Evolutionary conservation across 2,113 vertebrate genomes (phyloP).

Genomic region (Todiramphus chloris): DNA sequence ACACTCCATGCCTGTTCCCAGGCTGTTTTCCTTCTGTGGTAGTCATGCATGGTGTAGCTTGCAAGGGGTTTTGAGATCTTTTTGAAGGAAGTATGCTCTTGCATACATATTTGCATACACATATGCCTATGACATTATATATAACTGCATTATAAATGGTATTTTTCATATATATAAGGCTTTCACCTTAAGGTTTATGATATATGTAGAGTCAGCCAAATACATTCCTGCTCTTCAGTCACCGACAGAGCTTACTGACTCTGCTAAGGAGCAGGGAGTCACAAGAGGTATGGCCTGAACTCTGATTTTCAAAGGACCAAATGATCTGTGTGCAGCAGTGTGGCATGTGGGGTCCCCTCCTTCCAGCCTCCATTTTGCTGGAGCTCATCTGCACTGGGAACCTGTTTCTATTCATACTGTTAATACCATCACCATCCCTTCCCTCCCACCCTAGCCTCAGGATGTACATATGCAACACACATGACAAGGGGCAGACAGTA

Average conservation of each 20-base stretch:
- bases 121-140: background rate
- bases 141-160: background rate
- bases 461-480: rapidly evolving
- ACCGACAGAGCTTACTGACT: background rate
- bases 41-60: rapidly evolving
- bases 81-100: background rate
- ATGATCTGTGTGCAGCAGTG: background rate
- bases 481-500: background rate
- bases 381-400: background rate
- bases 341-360: rapidly evolving
- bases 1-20: rapidly evolving
- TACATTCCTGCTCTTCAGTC: background rate
- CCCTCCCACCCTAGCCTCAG: background rate
- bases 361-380: background rate
- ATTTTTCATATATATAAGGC: background rate
- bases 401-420: background rate
- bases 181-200: background rate
- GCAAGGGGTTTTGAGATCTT: background rate
- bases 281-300: background rate
- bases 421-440: rapidly evolving
- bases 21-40: rapidly evolving
- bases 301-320: background rate
- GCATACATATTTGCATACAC: background rate
- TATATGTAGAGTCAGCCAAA: background rate
- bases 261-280: background rate